A percentile compares a stretch with the other conserved stretches of the same genome.
Conservation (phyloP, 1,140 invertebrate species). For the Magallana ariakensis region DNA sequence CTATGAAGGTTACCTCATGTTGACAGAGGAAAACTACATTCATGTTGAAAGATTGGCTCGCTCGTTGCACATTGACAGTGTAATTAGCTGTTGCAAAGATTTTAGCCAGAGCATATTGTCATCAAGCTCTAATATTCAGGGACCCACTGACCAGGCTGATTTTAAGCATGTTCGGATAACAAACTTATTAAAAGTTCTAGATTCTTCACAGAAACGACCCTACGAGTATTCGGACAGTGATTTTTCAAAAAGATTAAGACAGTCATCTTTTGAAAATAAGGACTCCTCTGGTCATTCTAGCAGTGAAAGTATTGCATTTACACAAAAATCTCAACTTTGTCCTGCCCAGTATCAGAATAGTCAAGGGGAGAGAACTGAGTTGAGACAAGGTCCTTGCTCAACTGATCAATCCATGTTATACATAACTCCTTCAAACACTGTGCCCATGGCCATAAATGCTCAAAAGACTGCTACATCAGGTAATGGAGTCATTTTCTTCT, state of each 20-base stretch:
- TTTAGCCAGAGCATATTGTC: conserved; percentile 9
- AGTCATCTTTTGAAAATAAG: neutral
- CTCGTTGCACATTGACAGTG: conserved; percentile 38
- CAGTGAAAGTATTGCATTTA: neutral
- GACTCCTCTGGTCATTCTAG: neutral
- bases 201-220: neutral
- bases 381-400: neutral
- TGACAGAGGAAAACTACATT: conserved; percentile 35
- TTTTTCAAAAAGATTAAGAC: neutral
- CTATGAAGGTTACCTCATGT: conserved; percentile 41
- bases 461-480: neutral
- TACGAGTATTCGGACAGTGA: neutral
- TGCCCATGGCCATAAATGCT: neutral
- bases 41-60: conserved; percentile 41
- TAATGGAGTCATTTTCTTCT: neutral
- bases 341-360: neutral
- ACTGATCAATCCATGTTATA: neutral
- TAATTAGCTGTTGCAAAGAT: conserved; percentile 38
- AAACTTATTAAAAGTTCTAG: neutral
- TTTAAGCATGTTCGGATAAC: conserved; percentile 28
- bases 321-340: neutral
- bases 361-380: neutral
- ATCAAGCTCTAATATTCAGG: neutral
- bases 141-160: neutral
- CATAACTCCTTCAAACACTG: neutral